Conservation (phyloP, 2,888 invertebrate species). For the Cheilosia urbana region DNA sequence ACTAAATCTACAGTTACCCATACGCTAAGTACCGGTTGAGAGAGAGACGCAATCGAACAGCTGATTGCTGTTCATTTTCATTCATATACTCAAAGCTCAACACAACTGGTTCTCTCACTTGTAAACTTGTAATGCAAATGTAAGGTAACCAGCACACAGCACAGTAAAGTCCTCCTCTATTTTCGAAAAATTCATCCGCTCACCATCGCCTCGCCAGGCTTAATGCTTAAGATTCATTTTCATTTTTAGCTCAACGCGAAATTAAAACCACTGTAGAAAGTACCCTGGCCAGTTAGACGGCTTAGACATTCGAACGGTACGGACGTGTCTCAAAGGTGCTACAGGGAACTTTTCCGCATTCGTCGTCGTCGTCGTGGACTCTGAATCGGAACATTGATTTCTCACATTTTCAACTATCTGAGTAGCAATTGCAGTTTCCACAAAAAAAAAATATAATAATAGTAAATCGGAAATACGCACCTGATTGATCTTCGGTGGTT, state of each 20-base stretch:
- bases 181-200: slow-evolving; percentile 41
- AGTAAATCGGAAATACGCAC: slow-evolving; percentile 38
- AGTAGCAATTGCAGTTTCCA: slow-evolving; percentile 12
- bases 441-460: slow-evolving; percentile 4
- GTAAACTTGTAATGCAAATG: too few species aligned
- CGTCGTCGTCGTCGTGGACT: slow-evolving; percentile 35
- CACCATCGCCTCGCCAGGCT: too few species aligned
- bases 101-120: slow-evolving; percentile 32
- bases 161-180: slow-evolving; percentile 21
- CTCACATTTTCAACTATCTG: slow-evolving; percentile 10
- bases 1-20: slow-evolving; percentile 52
- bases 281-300: slow-evolving; percentile 64
- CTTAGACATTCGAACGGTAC: slow-evolving; percentile 68
- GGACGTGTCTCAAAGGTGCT: slow-evolving; percentile 70
- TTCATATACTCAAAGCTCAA: slow-evolving; percentile 29
- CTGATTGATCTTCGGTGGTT: slow-evolving; percentile 29
- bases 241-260: slow-evolving; percentile 42
- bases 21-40: slow-evolving; percentile 66
- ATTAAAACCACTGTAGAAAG: slow-evolving; percentile 69
- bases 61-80: slow-evolving; percentile 69
- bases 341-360: slow-evolving; percentile 63
- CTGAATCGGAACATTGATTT: slow-evolving; percentile 35
- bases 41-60: slow-evolving; percentile 36
- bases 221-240: slow-evolving; percentile 8
- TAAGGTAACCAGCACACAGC: too few species aligned